Percentiles rank a stretch among this genome's conserved stretches.
These are phyloP conservation scores for Tribolium freemani DNA, from an alignment of 2,888 invertebrate genomes.

Conservation along the genomic window DNA sequence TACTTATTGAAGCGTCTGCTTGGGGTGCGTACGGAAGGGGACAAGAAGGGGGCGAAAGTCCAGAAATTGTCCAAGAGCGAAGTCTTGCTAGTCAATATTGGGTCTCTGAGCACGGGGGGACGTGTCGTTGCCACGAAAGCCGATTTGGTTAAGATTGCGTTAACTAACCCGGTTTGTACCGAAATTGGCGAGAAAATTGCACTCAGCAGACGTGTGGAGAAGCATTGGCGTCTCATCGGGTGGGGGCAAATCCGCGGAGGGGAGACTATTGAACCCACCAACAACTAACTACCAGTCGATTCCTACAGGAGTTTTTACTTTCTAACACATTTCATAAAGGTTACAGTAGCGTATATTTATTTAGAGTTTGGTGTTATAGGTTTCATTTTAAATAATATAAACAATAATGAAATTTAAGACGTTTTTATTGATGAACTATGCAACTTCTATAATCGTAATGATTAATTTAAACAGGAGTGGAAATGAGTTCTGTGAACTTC, in stretches of 20 bases:
- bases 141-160: conserved; percentile 96
- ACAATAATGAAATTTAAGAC: not conserved
- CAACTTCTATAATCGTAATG: conserved; percentile 10
- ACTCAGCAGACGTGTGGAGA: conserved; percentile 97
- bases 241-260: conserved; percentile 99
- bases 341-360: conserved; percentile 12
- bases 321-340: not conserved
- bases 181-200: conserved; percentile 99
- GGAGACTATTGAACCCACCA: conserved; percentile 89
- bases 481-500: conserved; percentile 88
- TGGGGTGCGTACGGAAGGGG: conserved; percentile 98
- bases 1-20: conserved; percentile 94
- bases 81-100: conserved; percentile 97
- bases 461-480: conserved; percentile 77
- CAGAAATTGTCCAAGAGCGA: conserved; percentile 93
- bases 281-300: conserved; percentile 46
- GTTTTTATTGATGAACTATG: conserved; percentile 24
- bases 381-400: conserved; percentile 9
- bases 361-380: conserved; percentile 34
- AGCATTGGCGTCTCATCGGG: conserved; percentile 99
- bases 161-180: conserved; percentile 98
- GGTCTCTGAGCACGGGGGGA: conserved; percentile 98
- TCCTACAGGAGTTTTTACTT: not conserved
- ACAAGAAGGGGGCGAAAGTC: conserved; percentile 98
- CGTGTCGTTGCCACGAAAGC: conserved; percentile 94